Conservation (phyloP, 2,113 vertebrate species). For the Thinocorus orbignyianus region DNA sequence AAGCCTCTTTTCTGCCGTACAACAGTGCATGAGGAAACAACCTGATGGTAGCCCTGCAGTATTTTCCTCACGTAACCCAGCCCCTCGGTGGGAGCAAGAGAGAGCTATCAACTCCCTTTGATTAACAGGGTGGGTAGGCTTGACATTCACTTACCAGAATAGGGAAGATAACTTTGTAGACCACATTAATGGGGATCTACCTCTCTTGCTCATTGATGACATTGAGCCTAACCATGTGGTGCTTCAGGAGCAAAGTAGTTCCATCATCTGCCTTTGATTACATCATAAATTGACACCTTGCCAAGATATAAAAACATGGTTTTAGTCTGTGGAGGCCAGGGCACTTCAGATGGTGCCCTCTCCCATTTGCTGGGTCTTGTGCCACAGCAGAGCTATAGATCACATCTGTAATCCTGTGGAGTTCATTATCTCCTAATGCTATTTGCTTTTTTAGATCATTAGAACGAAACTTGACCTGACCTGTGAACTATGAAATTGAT, state of each 20-base stretch:
- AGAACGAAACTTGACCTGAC: conserved; percentile 86
- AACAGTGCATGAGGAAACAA: not conserved
- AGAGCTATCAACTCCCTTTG: conserved; percentile 1
- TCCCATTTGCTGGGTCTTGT: conserved; percentile 44
- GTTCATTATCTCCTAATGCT: conserved; percentile 85
- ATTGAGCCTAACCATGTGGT: conserved; percentile 37
- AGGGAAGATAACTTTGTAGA: conserved; percentile 54
- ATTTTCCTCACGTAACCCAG: not conserved
- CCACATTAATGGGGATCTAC: conserved; percentile 66
- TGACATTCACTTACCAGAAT: conserved; percentile 66
- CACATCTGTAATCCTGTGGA: conserved; percentile 70
- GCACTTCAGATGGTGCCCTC: conserved; percentile 54
- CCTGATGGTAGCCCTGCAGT: not conserved
- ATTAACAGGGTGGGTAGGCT: conserved; percentile 40
- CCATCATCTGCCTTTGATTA: conserved; percentile 69
- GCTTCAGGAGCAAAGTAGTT: conserved; percentile 61
- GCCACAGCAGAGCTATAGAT: conserved; percentile 74
- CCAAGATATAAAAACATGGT: conserved; percentile 72
- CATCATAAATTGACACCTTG: conserved; percentile 73
- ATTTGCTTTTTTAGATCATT: conserved; percentile 79
- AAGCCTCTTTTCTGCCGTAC: not conserved
- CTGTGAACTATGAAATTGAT: conserved; percentile 86
- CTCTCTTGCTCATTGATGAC: conserved; percentile 50
- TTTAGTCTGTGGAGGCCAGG: conserved; percentile 51
- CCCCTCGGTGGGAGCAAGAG: not conserved